Evolutionary conservation across 2,797 vertebrate genomes (phyloP), one percentile per base, ranked within the genome.

Genomic region (Crenichthys baileyi): DNA sequence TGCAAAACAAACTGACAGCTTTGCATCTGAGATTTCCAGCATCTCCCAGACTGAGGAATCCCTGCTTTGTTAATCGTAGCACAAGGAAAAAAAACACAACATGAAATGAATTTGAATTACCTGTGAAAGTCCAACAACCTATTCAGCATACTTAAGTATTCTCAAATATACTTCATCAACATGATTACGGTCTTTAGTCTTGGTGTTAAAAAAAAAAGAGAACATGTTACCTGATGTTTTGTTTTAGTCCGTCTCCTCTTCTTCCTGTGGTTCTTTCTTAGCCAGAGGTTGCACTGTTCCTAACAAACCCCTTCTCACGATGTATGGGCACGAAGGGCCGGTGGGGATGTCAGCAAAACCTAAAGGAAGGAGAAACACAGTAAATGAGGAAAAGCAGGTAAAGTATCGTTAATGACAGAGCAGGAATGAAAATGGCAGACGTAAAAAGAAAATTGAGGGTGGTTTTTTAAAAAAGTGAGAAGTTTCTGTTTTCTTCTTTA

Each of bases 311-410:
- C 96, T 91, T 48, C 96, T 95, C 76, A 96, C 94, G 31, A 97
- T 95, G 63, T 96, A 96, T 1, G 96, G 96, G 78, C 96, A 96
- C 0, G 95, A 93, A 0, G 94, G 92, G 3, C 96, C 96, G 4
- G 77, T 95, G 50, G 96, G 96, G 75, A 97, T 97, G 85, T 97
- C 96, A 0, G 96, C 96, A 90, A 97, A 97, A 67, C 96, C 96
- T 97, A 85, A 58, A 83, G 50, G 68, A 76, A 5, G 3, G 50
- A 71, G 29, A 58, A 61, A 71, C 50, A 79, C 9, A 79, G 56
- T 5, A 67, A 29, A 29, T 56, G 7, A 79, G 16, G 4, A 7
- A 13, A 53, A 53, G 50, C 12, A 12, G 26, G 15, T 72, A 3
- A 31, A 41, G 12, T n/a, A 3, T 41, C 51, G 8, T 53, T 1